Evolutionary conservation across 2,888 invertebrate genomes (phyloP).

Genomic region (Nemotelus nigrinus): DNA sequence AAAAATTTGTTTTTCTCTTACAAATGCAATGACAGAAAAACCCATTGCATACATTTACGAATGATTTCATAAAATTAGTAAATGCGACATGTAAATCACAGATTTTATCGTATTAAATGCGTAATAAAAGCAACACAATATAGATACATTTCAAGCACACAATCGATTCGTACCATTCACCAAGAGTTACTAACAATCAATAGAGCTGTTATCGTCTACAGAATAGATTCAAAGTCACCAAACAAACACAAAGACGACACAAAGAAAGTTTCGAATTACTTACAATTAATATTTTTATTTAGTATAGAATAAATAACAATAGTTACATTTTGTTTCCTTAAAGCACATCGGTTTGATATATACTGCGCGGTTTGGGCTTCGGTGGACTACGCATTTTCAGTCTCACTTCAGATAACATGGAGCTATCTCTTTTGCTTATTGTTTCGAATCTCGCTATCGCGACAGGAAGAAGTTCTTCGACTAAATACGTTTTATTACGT

Average conservation of each 20-base stretch:
- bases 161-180: slow-evolving; percentile 27
- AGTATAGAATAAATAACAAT: slow-evolving; percentile 35
- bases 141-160: background rate
- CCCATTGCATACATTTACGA: background rate
- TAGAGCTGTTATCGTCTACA: background rate
- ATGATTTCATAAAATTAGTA: background rate
- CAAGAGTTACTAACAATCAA: slow-evolving; percentile 23
- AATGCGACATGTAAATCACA: background rate
- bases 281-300: slow-evolving; percentile 19
- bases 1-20: background rate
- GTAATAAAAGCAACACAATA: background rate
- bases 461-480: slow-evolving; percentile 61
- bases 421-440: slow-evolving; percentile 59
- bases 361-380: slow-evolving; percentile 63
- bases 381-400: slow-evolving; percentile 58
- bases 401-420: slow-evolving; percentile 57
- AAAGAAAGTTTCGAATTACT: slow-evolving; percentile 26
- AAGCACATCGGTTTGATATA: slow-evolving; percentile 64
- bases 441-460: slow-evolving; percentile 61
- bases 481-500: slow-evolving; percentile 62
- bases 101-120: slow-evolving; percentile 22
- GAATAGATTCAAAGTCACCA: background rate
- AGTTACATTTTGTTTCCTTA: slow-evolving; percentile 52
- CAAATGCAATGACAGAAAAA: background rate
- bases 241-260: slow-evolving; percentile 1